Percentiles rank a stretch among this genome's conserved stretches.
Conservation (phyloP, 1,140 invertebrate species). For the Bombus polaris region DNA sequence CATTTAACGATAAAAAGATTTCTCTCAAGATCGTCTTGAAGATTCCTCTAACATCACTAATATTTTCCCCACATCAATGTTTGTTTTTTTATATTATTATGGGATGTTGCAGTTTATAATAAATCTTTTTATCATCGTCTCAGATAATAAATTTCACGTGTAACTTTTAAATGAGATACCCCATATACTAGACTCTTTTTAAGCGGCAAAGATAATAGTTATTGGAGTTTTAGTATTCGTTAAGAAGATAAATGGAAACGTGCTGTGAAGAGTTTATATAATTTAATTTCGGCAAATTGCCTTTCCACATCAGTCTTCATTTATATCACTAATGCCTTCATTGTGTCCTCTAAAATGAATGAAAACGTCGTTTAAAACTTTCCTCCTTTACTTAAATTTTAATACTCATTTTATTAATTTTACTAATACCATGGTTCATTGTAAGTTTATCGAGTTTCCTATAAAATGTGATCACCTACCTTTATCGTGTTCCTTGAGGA, state of each 20-base stretch:
- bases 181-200: too few species aligned
- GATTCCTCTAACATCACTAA: too few species aligned
- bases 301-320: not conserved
- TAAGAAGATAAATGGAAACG: not conserved
- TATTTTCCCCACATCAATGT: not conserved
- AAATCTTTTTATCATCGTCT: too few species aligned
- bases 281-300: not conserved
- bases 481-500: constrained; percentile 85
- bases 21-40: too few species aligned
- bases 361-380: not conserved
- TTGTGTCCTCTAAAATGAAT: not conserved
- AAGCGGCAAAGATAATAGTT: not conserved
- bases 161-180: too few species aligned
- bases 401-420: not conserved
- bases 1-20: too few species aligned
- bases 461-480: constrained; percentile 19
- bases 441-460: not conserved
- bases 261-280: not conserved
- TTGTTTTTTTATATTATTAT: not conserved
- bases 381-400: not conserved
- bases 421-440: too few species aligned
- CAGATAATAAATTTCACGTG: not conserved
- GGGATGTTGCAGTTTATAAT: too few species aligned
- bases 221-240: not conserved
- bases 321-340: not conserved